Evolutionary conservation across 2,888 invertebrate species (phyloP), one percentile per base, ranked within the genome.

Genomic region (Tenodera sinensis): DNA sequence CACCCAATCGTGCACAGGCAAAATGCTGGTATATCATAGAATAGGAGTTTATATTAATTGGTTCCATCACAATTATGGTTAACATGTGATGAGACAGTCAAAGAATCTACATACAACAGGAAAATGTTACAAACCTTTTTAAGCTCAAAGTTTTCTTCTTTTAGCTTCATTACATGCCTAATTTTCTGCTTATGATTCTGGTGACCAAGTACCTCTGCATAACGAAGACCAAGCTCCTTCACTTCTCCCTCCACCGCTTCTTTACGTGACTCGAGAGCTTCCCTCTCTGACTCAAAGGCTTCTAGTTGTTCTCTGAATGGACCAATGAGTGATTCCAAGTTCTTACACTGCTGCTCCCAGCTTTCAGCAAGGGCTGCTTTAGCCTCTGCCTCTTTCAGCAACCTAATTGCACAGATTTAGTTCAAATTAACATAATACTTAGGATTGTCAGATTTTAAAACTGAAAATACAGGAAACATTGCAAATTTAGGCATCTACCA

Each of bases 111-210:
- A 42, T 12, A 42, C 0, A 34, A 34, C 7, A 12, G 42, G 6
- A 42, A 42, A 42, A 42, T 12, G 12, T 71, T 25, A 20, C 54
- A 71, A 71, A 71, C 94, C 93, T 94, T 93, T 91, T 93, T 92
- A 83, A 94, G 91, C 90, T 93, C 93, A 84, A 92, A 91, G 90
- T 93, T 93, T 91, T 94, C 94, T 28, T 92, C 92, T 91, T 94
- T 94, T 30, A 95, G 91, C 90, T 94, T 93, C 2, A 92, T 91
- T 30, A 94, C 91, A 91, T 96, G 95, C 89, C 95, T 95, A 87
- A 96, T 95, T 92, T 95, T 96, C 92, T 96, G 96, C 91, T 94
- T 95, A 91, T 95, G 94, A 92, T 96, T 96, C 91, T 95, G 95
- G 91, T 96, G 95, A 0, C 95, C 95, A n/a, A 96, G 92, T 88